Evolutionary conservation across 2,888 invertebrate genomes (phyloP).

Genomic region (Mythimna loreyi): DNA sequence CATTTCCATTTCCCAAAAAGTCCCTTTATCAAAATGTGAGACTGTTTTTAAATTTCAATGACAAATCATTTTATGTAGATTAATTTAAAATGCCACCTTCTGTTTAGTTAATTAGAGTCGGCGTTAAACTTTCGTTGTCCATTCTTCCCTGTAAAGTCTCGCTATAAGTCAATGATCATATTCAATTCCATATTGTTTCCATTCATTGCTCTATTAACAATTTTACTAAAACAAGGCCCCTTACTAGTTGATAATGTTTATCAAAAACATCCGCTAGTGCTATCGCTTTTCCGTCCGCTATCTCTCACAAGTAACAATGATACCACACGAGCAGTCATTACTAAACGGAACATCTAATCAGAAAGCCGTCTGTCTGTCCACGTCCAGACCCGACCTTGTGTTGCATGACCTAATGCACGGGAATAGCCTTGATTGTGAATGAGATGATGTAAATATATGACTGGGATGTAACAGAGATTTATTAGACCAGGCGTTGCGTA

Average conservation of each 20-base stretch:
- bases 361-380: conserved; percentile 47
- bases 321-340: conserved; percentile 32
- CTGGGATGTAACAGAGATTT: conserved; percentile 22
- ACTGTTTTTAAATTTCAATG: no score
- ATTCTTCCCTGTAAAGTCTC: neutral
- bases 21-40: no score
- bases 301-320: conserved; percentile 37
- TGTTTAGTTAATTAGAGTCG: neutral
- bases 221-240: neutral
- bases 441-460: conserved; percentile 36
- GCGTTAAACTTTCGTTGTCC: no score
- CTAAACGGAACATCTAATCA: conserved; percentile 60
- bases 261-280: conserved; percentile 38
- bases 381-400: conserved; percentile 55
- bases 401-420: conserved; percentile 43
- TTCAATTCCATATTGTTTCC: neutral
- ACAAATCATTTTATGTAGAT: no score
- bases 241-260: conserved; percentile 17
- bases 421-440: conserved; percentile 45
- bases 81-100: no score
- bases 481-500: neutral
- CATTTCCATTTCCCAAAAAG: no score
- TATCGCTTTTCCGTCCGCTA: conserved; percentile 43
- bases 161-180: neutral
- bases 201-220: neutral